These are phyloP conservation scores for Tineola bisselliella DNA, from an alignment of 2,888 invertebrate species.

Conservation along the genomic window DNA sequence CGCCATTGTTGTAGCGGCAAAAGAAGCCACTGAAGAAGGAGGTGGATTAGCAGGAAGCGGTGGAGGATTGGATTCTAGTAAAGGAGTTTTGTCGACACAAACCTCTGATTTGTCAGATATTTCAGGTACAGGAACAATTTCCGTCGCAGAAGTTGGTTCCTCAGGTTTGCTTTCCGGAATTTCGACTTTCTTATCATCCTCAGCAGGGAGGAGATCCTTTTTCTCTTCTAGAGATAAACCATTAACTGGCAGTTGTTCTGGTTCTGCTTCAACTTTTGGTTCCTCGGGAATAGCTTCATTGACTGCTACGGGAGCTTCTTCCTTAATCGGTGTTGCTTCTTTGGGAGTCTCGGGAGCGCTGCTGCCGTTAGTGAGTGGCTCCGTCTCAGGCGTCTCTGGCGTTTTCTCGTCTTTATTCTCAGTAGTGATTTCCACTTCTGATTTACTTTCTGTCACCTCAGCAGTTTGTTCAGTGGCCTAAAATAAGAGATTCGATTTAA, in stretches of 20 bases:
- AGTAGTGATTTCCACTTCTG: constrained; percentile 36
- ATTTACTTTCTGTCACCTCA: constrained; percentile 37
- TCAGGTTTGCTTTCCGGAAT: constrained; percentile 40
- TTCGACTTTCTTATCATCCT: constrained; percentile 23
- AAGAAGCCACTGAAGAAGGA: constrained; percentile 78
- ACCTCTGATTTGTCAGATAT: constrained; percentile 61
- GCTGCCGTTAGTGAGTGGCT: constrained; percentile 58
- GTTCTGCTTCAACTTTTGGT: constrained; percentile 30
- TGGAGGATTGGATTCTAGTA: constrained; percentile 74
- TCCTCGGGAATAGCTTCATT: constrained; percentile 27
- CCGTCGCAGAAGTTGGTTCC: constrained; percentile 27
- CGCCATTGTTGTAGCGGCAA: constrained; percentile 76
- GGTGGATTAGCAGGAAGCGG: constrained; percentile 79
- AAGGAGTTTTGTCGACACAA: constrained; percentile 69
- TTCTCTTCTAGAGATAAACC: constrained; percentile 50
- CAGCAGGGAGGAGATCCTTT: constrained; percentile 33
- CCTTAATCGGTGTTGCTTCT: constrained; percentile 27
- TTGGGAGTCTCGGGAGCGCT: constrained; percentile 51
- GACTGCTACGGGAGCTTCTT: constrained; percentile 24
- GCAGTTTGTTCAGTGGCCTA: constrained; percentile 50
- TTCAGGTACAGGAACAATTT: constrained; percentile 44
- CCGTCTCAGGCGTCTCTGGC: constrained; percentile 60
- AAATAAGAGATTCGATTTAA: constrained; percentile 7
- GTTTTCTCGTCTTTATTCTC: constrained; percentile 51
- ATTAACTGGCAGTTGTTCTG: constrained; percentile 51